Percentiles rank a stretch among this genome's conserved stretches.
Evolutionary conservation across 2,888 invertebrate genomes (phyloP).

Genomic region (Tiphia femorata): DNA sequence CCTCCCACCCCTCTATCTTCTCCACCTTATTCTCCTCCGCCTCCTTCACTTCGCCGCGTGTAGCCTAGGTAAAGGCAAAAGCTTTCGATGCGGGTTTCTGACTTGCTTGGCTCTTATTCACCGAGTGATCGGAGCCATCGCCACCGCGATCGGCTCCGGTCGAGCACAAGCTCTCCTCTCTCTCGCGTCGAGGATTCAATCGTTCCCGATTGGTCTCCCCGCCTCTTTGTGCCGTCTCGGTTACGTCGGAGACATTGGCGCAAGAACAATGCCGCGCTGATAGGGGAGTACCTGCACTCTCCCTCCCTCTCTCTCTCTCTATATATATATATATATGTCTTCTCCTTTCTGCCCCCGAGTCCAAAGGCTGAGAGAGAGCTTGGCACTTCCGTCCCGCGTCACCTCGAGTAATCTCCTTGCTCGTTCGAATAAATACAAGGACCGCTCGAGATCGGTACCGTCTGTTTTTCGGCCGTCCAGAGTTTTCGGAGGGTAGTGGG

Average conservation of each 20-base stretch:
- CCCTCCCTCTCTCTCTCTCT: no score
- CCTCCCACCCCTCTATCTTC: constrained; percentile 25
- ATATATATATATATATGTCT: no score
- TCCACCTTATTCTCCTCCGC: constrained; percentile 19
- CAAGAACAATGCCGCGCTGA: not conserved
- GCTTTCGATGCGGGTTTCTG: constrained; percentile 57
- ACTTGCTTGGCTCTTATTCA: constrained; percentile 62
- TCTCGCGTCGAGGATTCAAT: constrained; percentile 24
- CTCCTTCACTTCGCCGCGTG: constrained; percentile 22
- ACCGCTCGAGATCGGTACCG: no score
- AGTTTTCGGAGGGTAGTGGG: no score
- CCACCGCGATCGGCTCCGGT: constrained; percentile 32
- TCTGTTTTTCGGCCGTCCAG: no score
- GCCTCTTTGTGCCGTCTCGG: constrained; percentile 12
- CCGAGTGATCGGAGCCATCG: constrained; percentile 42
- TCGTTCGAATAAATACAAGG: no score
- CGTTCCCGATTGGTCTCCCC: constrained; percentile 18
- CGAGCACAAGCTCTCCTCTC: constrained; percentile 11
- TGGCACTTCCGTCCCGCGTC: no score
- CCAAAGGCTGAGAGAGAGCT: no score
- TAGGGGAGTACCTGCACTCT: not conserved
- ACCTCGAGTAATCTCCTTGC: no score
- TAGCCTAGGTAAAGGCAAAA: constrained; percentile 44
- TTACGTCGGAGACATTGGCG: constrained; percentile 3
- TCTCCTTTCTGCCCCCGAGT: not conserved